Conservation (phyloP, 2,797 vertebrate species). For the Crossoptilon crossoptilon region DNA sequence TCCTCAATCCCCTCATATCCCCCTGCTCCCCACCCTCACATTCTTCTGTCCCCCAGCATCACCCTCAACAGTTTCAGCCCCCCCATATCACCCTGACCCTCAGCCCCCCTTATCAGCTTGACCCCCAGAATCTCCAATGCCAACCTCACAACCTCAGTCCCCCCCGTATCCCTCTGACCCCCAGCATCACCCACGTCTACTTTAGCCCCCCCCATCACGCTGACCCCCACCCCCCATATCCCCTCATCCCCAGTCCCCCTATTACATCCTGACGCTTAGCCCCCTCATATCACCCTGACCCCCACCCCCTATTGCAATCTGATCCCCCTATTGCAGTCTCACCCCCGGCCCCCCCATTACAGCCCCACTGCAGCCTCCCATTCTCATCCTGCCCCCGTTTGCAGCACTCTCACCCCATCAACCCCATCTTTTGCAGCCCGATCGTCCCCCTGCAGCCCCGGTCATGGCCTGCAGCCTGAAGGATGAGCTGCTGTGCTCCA, state of each 20-base stretch:
- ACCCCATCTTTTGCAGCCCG: too few relatives aligned
- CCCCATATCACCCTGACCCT: too few relatives aligned
- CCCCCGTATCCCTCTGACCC: too few relatives aligned
- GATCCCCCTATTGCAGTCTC: neutral
- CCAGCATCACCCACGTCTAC: too few relatives aligned
- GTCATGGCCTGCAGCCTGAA: conserved; percentile 90
- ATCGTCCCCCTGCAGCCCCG: neutral
- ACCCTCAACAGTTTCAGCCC: too few relatives aligned
- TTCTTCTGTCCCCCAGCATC: too few relatives aligned
- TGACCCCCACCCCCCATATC: neutral
- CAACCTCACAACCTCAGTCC: too few relatives aligned
- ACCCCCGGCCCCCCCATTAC: neutral
- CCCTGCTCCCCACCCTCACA: too few relatives aligned
- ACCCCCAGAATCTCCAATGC: neutral
- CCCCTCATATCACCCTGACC: neutral
- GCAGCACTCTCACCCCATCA: neutral
- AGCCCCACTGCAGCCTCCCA: neutral
- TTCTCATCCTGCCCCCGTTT: too few relatives aligned
- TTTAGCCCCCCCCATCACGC: neutral
- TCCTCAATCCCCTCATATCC: too few relatives aligned
- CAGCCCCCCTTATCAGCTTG: too few relatives aligned
- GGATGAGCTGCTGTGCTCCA: conserved; percentile 98
- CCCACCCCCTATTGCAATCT: neutral
- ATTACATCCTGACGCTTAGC: neutral
- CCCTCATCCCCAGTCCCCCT: too few relatives aligned